Evolutionary conservation across 2,113 vertebrate species (phyloP).

Genomic region (Trachemys scripta): DNA sequence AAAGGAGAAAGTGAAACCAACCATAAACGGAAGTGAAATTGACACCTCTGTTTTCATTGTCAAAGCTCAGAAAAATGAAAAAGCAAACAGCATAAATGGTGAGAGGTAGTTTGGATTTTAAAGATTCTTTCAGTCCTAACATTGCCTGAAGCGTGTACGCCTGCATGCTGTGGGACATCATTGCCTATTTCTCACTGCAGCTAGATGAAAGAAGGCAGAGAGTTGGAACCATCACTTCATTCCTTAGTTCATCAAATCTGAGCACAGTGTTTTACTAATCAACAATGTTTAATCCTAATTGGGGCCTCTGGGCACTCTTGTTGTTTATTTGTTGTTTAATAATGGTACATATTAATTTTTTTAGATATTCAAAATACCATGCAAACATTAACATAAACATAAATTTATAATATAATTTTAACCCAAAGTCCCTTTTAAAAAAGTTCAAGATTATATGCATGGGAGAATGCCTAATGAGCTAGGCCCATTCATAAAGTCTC

Average conservation of each 20-base stretch:
- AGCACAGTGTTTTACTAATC: neutral
- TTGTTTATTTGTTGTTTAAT: neutral
- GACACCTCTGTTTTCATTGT: neutral
- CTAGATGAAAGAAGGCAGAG: neutral
- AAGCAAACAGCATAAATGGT: neutral
- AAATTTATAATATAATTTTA: neutral
- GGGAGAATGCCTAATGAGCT: neutral
- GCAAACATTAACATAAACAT: neutral
- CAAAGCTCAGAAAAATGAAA: constrained; percentile 31
- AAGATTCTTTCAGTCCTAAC: constrained; percentile 26
- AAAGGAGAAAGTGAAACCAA: neutral
- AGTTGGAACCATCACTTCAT: neutral
- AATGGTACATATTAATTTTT: too few species aligned
- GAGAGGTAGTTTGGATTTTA: neutral
- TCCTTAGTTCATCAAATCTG: neutral
- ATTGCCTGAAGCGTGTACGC: neutral
- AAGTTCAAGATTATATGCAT: neutral
- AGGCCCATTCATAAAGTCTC: neutral
- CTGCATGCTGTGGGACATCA: neutral
- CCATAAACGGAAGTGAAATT: fast-evolving
- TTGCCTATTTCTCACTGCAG: neutral
- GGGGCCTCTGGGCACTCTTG: neutral
- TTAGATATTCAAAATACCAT: neutral
- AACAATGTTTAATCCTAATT: neutral
- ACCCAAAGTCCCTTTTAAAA: neutral